Evolutionary conservation across 2,888 invertebrate species (phyloP).

Genomic region (Acleris emargana): DNA sequence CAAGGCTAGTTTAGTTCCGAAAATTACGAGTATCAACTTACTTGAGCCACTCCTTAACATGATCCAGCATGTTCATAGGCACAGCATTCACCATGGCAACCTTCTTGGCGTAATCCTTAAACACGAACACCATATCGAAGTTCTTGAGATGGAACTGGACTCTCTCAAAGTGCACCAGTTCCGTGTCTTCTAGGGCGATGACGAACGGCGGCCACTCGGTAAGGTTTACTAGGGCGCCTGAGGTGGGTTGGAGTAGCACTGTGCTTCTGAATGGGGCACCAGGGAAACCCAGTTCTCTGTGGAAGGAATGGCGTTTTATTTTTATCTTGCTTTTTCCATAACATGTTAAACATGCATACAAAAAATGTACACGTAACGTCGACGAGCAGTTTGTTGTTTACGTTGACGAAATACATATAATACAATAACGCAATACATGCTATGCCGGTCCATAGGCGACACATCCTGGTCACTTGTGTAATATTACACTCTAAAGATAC

Average conservation of each 20-base stretch:
- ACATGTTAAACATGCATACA: not conserved
- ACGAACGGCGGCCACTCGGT: slow-evolving; percentile 99
- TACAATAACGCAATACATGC: no score
- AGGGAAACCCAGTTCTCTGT: slow-evolving; percentile 96
- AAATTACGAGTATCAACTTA: slow-evolving; percentile 72
- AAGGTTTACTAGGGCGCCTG: slow-evolving; percentile 97
- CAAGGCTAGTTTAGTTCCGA: not conserved
- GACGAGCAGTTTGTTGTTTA: not conserved
- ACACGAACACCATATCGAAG: slow-evolving; percentile 99
- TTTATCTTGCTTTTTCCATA: not conserved
- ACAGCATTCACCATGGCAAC: slow-evolving; percentile 99
- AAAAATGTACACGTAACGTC: not conserved
- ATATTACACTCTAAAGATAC: no score
- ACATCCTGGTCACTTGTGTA: no score
- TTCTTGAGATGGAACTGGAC: slow-evolving; percentile 99
- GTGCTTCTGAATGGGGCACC: slow-evolving; percentile 99
- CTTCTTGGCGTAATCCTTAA: slow-evolving; percentile 98
- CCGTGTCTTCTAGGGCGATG: slow-evolving; percentile 98
- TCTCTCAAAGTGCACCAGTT: slow-evolving; percentile 99
- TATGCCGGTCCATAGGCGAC: no score
- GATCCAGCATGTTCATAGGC: slow-evolving; percentile 99
- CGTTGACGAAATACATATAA: no score
- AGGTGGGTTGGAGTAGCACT: slow-evolving; percentile 97
- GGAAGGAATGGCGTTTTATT: not conserved
- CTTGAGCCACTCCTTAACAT: slow-evolving; percentile 99